Conservation (phyloP, 1,140 invertebrate species). For the Agrypnia vestita region DNA sequence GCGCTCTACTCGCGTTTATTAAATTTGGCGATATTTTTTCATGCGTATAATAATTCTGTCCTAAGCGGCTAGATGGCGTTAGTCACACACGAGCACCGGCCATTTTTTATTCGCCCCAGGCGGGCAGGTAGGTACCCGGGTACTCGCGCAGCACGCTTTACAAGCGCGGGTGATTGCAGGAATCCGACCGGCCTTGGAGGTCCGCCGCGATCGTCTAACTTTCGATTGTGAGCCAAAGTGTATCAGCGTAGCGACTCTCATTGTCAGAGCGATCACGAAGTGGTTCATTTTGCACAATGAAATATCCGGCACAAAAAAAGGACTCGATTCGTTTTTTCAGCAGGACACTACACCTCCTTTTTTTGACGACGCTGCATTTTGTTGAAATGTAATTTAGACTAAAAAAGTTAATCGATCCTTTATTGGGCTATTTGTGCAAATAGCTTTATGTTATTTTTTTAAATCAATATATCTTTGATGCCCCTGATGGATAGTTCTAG, state of each 20-base stretch:
- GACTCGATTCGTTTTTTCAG: background rate
- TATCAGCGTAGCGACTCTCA: constrained; percentile 15
- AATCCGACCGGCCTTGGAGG: constrained; percentile 25
- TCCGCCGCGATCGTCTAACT: constrained; percentile 9
- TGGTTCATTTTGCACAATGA: constrained; percentile 8
- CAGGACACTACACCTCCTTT: background rate
- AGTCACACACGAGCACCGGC: no score
- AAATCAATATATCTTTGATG: no score
- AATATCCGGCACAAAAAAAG: background rate
- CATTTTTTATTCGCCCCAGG: no score
- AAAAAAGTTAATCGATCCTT: no score
- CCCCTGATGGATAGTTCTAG: no score
- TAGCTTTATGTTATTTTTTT: no score
- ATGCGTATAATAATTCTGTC: no score
- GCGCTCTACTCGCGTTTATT: no score
- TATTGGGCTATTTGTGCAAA: no score
- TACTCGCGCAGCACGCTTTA: background rate
- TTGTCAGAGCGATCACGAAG: constrained; percentile 17
- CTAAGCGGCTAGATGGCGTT: no score
- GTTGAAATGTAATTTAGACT: background rate
- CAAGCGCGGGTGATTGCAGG: background rate
- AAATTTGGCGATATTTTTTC: no score
- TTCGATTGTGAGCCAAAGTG: constrained; percentile 36
- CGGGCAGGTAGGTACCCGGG: no score
- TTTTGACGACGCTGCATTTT: background rate